Evolutionary conservation across 2,888 invertebrate genomes (phyloP).

Genomic region (Miltochrista miniata): DNA sequence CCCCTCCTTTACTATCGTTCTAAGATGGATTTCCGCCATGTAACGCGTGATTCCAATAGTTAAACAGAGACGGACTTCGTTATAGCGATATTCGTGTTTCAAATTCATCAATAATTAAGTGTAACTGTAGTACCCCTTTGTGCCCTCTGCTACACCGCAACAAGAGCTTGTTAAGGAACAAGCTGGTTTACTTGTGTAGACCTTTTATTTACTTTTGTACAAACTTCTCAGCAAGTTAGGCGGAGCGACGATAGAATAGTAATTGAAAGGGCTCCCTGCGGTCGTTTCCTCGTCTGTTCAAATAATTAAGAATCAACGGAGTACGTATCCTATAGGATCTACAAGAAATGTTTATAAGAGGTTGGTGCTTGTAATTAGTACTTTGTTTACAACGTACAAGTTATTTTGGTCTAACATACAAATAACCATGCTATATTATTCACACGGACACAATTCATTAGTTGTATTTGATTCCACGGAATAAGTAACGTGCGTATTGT

Average conservation of each 20-base stretch:
- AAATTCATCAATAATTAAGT: not conserved
- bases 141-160: slow-evolving; percentile 9
- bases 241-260: slow-evolving; percentile 26
- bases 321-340: not conserved
- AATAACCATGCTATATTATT: too few relatives aligned
- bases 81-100: too few relatives aligned
- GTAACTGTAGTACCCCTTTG: not conserved
- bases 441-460: too few relatives aligned
- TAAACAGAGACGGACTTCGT: too few relatives aligned
- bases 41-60: too few relatives aligned
- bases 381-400: too few relatives aligned
- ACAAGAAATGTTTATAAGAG: not conserved
- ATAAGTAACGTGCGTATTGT: too few relatives aligned
- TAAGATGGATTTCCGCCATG: too few relatives aligned
- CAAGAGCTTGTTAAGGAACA: slow-evolving; percentile 35
- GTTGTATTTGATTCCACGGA: too few relatives aligned
- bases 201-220: slow-evolving; percentile 32
- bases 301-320: slow-evolving; percentile 19
- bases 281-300: slow-evolving; percentile 13
- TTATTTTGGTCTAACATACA: too few relatives aligned
- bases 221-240: slow-evolving; percentile 32
- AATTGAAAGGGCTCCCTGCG: slow-evolving; percentile 28
- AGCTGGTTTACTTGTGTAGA: slow-evolving; percentile 39
- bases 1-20: too few relatives aligned
- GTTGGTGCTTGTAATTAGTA: too few relatives aligned